A percentile compares a stretch with the other conserved stretches of the same genome.
phyloP scores from a whole-genome alignment of 2,888 invertebrate species.

The Operophtera brumata region DNA sequence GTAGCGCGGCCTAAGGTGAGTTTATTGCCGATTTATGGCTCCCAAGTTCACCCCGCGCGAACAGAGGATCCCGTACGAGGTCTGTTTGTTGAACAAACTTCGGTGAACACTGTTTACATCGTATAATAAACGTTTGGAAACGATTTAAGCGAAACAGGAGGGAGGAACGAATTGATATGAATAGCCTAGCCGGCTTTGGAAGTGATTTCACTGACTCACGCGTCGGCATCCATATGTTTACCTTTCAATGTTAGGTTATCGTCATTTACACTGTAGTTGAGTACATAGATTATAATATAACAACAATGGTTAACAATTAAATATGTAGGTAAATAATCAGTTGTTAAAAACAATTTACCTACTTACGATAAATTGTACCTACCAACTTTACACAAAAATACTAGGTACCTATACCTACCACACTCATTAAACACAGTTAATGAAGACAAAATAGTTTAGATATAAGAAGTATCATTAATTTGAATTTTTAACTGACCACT shows the following conservation, averaged over 20 bases:
- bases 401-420: too few relatives aligned
- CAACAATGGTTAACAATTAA: not conserved
- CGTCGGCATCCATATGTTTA: conserved; percentile 11
- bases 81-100: conserved; percentile 69
- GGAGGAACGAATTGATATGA: conserved; percentile 37
- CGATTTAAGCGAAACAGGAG: conserved; percentile 40
- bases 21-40: conserved; percentile 77
- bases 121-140: conserved; percentile 45
- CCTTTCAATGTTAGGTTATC: conserved; percentile 12
- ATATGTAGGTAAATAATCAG: too few relatives aligned
- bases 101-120: conserved; percentile 52
- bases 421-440: too few relatives aligned
- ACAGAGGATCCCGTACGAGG: conserved; percentile 56
- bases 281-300: not conserved
- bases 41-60: conserved; percentile 58
- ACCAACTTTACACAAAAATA: too few relatives aligned
- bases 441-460: too few relatives aligned
- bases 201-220: conserved; percentile 26
- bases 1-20: conserved; percentile 76
- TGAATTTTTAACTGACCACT: too few relatives aligned
- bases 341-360: too few relatives aligned
- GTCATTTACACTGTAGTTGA: not conserved
- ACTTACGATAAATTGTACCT: too few relatives aligned
- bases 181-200: conserved; percentile 44
- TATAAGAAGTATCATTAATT: not conserved